Evolutionary conservation across 1,140 invertebrate genomes (phyloP), one percentile per base, ranked within the genome.

Genomic region (Aphelenchoides besseyi): DNA sequence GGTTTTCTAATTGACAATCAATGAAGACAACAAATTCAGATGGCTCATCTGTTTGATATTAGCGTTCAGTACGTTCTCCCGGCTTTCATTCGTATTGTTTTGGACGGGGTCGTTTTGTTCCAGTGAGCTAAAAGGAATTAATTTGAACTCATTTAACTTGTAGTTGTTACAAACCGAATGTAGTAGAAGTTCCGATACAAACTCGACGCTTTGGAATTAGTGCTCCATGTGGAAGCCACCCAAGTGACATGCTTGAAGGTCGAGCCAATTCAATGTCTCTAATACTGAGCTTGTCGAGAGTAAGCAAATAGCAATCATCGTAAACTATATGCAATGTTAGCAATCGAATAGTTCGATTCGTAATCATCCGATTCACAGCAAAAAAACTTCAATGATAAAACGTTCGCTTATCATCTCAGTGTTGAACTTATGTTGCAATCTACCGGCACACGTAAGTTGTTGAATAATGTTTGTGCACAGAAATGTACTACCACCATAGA

Each of bases 391-490:
- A 9, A 83, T 82, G 80, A 80, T 82, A 5, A 71, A 81, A 52
- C 41, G 80, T 32, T 82, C 80, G 2, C 67, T 83, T 16, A 67
- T 83, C 3, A 83, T 82, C 32, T 82, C 80, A 8, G 81, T 66
- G 1, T 18, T 83, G n/a, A 82, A 82, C 61, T 67, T 82, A 12
- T 67, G 78, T 28, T 81, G 82, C 29, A 82, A 82, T 59, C 66
- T 82, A 9, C 80, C 80, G n/a, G 71, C 79, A 2, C 81, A 82
- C 63, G 74, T 78, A 8, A n/a, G n/a, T n/a, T n/a, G n/a, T n/a
- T n/a, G n/a, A n/a, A n/a, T n/a, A n/a, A n/a, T n/a, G n/a, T n/a
- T n/a, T n/a, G n/a, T n/a, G n/a, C n/a, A n/a, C n/a, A n/a, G n/a
- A n/a, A n/a, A n/a, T n/a, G n/a, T n/a, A n/a, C n/a, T n/a, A n/a